A percentile compares a stretch with the other conserved stretches of the same genome.
These are phyloP conservation scores for Neogale vison DNA, from an alignment of 2,113 vertebrate species.

Conservation along the genomic window DNA sequence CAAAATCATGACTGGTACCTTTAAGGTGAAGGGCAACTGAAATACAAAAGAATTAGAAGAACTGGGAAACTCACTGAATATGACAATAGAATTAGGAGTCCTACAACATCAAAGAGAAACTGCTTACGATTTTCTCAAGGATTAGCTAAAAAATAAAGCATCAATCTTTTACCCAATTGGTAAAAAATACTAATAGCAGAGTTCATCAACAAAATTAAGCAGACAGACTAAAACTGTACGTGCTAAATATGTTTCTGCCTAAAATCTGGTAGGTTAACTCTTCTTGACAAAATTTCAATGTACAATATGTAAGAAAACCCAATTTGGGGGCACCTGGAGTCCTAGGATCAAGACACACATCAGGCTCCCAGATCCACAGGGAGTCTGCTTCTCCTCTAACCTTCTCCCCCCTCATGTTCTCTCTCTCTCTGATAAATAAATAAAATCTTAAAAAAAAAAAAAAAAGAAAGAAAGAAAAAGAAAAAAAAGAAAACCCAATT, in stretches of 20 bases:
- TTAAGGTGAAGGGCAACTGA: not conserved
- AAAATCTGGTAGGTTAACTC: conserved; percentile 18
- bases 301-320: not conserved
- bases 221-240: conserved; percentile 32
- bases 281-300: not conserved
- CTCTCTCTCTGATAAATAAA: no score
- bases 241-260: not conserved
- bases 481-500: not conserved
- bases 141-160: conserved; percentile 6
- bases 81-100: not conserved
- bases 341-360: no score
- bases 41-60: not conserved
- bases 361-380: no score
- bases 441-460: no score
- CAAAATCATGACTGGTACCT: not conserved
- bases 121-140: not conserved
- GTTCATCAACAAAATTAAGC: not conserved
- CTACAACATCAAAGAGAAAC: conserved; percentile 19
- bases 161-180: not conserved
- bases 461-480: no score
- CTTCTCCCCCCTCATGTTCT: no score
- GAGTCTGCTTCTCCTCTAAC: no score
- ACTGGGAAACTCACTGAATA: not conserved
- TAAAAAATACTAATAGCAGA: not conserved
- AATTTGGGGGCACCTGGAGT: not conserved